Conservation (phyloP, 2,113 vertebrate species). For the Cephalophus harveyi region DNA sequence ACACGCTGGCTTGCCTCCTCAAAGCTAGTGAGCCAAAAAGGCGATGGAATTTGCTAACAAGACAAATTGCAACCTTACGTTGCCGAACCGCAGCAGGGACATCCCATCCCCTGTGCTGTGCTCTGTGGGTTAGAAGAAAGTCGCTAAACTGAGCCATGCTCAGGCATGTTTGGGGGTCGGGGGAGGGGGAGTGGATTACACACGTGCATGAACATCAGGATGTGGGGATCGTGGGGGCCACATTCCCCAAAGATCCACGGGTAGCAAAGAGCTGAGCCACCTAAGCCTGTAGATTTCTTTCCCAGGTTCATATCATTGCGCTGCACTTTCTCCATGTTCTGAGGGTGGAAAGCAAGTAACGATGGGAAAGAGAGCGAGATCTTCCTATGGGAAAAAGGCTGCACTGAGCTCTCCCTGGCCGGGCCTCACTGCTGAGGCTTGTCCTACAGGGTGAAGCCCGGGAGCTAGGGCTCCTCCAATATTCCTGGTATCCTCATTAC, state of each 20-base stretch:
- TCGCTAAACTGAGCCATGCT: not conserved
- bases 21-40: not conserved
- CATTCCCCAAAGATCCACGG: not conserved
- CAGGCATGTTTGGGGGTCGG: fast-evolving
- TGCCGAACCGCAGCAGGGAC: not conserved
- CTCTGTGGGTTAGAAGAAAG: not conserved
- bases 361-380: not conserved
- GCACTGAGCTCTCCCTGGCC: not conserved
- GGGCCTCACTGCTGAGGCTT: not conserved
- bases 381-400: not conserved
- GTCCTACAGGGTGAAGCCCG: not conserved
- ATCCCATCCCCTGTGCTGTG: not conserved
- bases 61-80: not conserved
- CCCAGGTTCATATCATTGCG: fast-evolving
- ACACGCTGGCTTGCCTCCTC: not conserved
- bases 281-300: not conserved
- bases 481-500: not conserved
- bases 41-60: not conserved
- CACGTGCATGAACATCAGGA: fast-evolving
- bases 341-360: not conserved
- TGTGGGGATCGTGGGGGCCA: not conserved
- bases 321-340: not conserved
- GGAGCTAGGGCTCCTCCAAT: fast-evolving
- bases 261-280: not conserved
- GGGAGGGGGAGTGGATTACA: fast-evolving